phyloP scores from a whole-genome alignment of 2,888 invertebrate genomes.

The Nyleta sp. region DNA sequence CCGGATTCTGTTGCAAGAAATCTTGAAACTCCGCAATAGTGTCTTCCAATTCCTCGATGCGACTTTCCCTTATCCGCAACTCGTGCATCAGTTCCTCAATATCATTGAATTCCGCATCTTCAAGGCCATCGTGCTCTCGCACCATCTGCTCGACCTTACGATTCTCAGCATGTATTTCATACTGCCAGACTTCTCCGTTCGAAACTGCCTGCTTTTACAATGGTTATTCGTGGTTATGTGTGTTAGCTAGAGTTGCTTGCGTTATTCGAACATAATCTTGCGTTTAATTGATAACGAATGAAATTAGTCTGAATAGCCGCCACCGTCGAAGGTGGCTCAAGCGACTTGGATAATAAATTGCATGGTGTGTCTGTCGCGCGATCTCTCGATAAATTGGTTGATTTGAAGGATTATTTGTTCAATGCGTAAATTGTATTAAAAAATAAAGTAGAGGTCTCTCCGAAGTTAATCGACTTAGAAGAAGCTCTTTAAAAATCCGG shows the following conservation, averaged over 20 bases:
- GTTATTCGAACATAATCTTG: slow-evolving; percentile 38
- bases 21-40: slow-evolving; percentile 86
- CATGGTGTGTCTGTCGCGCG: slow-evolving; percentile 83
- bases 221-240: slow-evolving; percentile 20
- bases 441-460: slow-evolving; percentile 78
- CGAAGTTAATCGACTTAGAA: slow-evolving; percentile 87
- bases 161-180: slow-evolving; percentile 83
- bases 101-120: slow-evolving; percentile 80
- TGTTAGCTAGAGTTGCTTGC: slow-evolving; percentile 22
- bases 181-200: slow-evolving; percentile 55
- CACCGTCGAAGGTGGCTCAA: slow-evolving; percentile 83
- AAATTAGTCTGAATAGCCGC: slow-evolving; percentile 22
- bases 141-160: slow-evolving; percentile 84
- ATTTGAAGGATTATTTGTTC: slow-evolving; percentile 69
- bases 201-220: slow-evolving; percentile 38
- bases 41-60: slow-evolving; percentile 91
- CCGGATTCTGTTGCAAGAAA: slow-evolving; percentile 81
- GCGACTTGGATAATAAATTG: slow-evolving; percentile 78
- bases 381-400: slow-evolving; percentile 52
- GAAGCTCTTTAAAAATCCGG: slow-evolving; percentile 97
- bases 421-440: slow-evolving; percentile 80
- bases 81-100: slow-evolving; percentile 84
- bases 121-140: slow-evolving; percentile 82
- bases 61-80: slow-evolving; percentile 79
- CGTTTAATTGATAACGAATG: slow-evolving; percentile 3